phyloP scores from a whole-genome alignment of 2,888 invertebrate genomes.

The Drosophila helvetica region DNA sequence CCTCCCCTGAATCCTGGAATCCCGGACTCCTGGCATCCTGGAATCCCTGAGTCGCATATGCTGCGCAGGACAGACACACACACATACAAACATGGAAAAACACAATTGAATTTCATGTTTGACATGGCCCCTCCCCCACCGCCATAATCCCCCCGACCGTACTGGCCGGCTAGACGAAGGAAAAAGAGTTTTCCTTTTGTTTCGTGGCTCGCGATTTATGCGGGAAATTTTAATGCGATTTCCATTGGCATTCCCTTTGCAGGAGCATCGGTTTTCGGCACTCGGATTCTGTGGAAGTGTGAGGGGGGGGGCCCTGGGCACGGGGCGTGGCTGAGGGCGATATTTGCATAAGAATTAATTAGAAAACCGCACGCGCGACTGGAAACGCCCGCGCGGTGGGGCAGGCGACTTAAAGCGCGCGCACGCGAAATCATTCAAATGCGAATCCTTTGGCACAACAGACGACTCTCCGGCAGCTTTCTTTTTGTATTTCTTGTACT shows the following conservation, averaged over 20 bases:
- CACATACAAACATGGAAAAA: slow-evolving; percentile 55
- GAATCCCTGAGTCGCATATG: slow-evolving; percentile 50
- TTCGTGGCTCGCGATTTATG: slow-evolving; percentile 48
- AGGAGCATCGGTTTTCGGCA: slow-evolving; percentile 15
- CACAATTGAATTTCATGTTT: slow-evolving; percentile 77
- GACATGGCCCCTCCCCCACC: slow-evolving; percentile 55
- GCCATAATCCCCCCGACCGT: background rate
- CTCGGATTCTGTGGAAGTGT: background rate
- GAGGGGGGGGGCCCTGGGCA: background rate
- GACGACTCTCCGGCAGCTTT: slow-evolving; percentile 11
- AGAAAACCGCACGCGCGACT: slow-evolving; percentile 14
- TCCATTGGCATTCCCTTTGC: slow-evolving; percentile 68
- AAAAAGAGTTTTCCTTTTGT: slow-evolving; percentile 56
- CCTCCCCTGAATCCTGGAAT: slow-evolving; percentile 1
- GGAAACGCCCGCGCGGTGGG: background rate
- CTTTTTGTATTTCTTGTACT: background rate
- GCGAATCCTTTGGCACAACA: slow-evolving; percentile 40
- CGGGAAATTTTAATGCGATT: slow-evolving; percentile 72
- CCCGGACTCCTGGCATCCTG: no score
- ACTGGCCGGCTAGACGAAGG: slow-evolving; percentile 7
- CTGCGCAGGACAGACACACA: slow-evolving; percentile 2
- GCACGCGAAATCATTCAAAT: background rate
- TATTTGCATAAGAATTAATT: slow-evolving; percentile 68
- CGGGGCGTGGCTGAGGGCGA: slow-evolving; percentile 46
- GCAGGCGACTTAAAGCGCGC: slow-evolving; percentile 49